These are phyloP conservation scores for Conger conger DNA, from an alignment of 2,113 vertebrate genomes.

Conservation along the genomic window DNA sequence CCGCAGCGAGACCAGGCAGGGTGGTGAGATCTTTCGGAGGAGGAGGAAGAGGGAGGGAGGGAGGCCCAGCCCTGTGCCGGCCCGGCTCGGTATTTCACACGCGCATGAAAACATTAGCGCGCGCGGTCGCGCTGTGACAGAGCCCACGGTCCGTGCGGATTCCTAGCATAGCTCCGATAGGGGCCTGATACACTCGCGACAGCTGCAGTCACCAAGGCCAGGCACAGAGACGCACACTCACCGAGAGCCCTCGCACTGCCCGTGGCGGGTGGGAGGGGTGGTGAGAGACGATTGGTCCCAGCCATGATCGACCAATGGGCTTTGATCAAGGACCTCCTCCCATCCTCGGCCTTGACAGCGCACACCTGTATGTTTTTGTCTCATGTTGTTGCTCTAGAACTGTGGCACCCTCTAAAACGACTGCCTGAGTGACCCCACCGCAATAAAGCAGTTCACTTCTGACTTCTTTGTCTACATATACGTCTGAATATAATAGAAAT, in stretches of 20 bases:
- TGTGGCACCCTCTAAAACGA: background rate
- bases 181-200: constrained; percentile 42
- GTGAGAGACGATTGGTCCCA: too few species aligned
- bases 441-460: background rate
- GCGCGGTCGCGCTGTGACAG: constrained; percentile 65
- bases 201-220: constrained; percentile 16
- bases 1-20: background rate
- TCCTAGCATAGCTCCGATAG: constrained; percentile 53
- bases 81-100: constrained; percentile 45
- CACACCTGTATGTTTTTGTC: background rate
- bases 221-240: background rate
- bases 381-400: background rate
- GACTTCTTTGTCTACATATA: too few species aligned
- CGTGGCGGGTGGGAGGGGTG: background rate
- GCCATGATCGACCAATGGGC: background rate
- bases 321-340: background rate
- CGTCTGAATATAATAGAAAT: too few species aligned
- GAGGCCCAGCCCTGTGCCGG: constrained; percentile 5
- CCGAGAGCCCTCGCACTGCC: background rate
- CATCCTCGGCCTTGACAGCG: background rate
- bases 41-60: background rate
- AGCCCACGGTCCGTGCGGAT: constrained; percentile 56
- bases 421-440: background rate
- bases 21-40: background rate
- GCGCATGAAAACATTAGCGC: constrained; percentile 55